Base-by-base conservation (phyloP, 2,888 invertebrate species). In the Hirtodrosophila cameraria region DNA sequence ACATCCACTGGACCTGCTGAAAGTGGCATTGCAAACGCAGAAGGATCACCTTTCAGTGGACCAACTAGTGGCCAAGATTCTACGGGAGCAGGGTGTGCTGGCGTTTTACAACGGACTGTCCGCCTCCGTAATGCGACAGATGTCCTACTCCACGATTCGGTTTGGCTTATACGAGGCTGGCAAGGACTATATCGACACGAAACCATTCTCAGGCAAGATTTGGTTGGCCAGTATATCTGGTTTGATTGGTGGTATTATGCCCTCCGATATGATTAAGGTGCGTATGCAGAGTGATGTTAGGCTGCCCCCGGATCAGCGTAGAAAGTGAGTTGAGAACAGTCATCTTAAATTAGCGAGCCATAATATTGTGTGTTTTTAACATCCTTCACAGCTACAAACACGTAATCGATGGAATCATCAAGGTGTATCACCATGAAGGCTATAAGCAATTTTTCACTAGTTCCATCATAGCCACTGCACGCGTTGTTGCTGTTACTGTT, bases 241-340 rank as follows among this genome's bases (percentile, higher is more conserved):
- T 2, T 38, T 83, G 6, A 99, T 5, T 95, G 98, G 99, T 43
- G 99, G 99, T 6, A 93, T 99, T 84, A 94, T 98, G 18, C 99
- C 99, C 1, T 97, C 96, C 9, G 99, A 99, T 92, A 93, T 99
- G 92, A 95, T 99, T 52, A 99, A 99, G 91, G 99, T 99, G 3
- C 92, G 99, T 76, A 98, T 99, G 97, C 99, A 99, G 91, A 99
- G 99, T 92, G 99, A 99, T 91, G 93, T 97, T 15, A 99, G 98
- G 92, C 91, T 98, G 33, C 94, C 97, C 12, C 89, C 91, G 57
- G 96, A 96, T 18, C 93, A 94, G 78, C 92, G 97, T 88, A 93
- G 98, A 92, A 97, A 98, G 97, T 97, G 92, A 93, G 94, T 91
- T 36, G 6, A 7, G 18, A 20, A 3, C 18, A 20, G 5, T 20